Conservation (phyloP, 2,888 invertebrate genomes). For the Oscheius onirici region DNA sequence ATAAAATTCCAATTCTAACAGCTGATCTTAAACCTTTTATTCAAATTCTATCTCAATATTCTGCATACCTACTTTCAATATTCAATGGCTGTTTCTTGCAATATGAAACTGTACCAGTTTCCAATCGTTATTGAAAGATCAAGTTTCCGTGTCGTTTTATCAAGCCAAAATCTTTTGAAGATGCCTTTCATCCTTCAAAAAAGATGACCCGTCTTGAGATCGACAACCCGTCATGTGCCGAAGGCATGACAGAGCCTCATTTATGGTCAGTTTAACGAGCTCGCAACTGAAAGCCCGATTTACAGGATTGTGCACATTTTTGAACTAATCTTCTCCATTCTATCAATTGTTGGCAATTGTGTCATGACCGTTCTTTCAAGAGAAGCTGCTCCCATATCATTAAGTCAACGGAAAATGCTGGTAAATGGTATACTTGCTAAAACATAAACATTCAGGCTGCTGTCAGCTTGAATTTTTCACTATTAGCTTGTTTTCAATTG, state of each 20-base stretch:
- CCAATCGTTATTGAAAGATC: too few species aligned
- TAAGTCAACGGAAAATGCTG: slow-evolving; percentile 44
- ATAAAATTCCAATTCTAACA: too few species aligned
- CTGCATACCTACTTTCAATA: too few species aligned
- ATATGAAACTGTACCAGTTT: too few species aligned
- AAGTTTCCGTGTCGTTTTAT: too few species aligned
- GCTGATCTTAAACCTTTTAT: too few species aligned
- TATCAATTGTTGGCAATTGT: slow-evolving; percentile 22
- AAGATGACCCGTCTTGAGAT: slow-evolving; percentile 22
- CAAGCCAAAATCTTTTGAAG: too few species aligned
- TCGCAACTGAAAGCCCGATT: neutral
- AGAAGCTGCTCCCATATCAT: slow-evolving; percentile 44
- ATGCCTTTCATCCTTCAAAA: neutral
- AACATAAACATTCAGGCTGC: slow-evolving; percentile 40
- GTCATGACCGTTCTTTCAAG: slow-evolving; percentile 46
- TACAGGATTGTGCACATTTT: slow-evolving; percentile 31
- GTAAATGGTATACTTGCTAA: too few species aligned
- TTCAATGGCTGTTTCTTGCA: too few species aligned
- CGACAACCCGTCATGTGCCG: slow-evolving; percentile 25
- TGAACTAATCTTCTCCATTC: slow-evolving; percentile 20
- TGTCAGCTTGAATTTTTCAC: slow-evolving; percentile 39
- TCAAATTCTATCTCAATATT: too few species aligned
- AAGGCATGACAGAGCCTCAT: slow-evolving; percentile 30
- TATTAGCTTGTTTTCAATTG: slow-evolving; percentile 46
- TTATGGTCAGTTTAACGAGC: slow-evolving; percentile 11